Conservation (phyloP, 2,888 invertebrate genomes). For the Octonoba sinensis region DNA sequence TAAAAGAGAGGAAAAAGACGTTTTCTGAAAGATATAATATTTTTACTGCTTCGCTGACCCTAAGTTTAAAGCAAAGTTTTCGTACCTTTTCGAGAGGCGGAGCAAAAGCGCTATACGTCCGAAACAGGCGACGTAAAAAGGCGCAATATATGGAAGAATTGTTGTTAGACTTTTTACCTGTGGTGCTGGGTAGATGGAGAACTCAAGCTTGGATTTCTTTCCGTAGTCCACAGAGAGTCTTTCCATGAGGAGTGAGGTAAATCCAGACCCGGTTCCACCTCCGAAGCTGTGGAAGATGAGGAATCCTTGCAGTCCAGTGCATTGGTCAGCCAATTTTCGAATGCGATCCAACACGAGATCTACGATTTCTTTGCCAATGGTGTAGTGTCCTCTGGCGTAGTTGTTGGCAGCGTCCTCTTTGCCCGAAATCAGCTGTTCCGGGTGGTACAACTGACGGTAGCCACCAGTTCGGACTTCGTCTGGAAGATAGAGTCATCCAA, state of each 20-base stretch:
- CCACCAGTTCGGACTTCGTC: conserved; percentile 70
- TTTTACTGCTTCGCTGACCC: no score
- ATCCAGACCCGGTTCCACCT: conserved; percentile 75
- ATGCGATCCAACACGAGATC: conserved; percentile 68
- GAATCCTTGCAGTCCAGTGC: conserved; percentile 79
- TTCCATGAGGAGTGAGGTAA: conserved; percentile 74
- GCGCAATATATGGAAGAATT: no score
- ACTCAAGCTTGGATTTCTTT: conserved; percentile 73
- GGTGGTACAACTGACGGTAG: conserved; percentile 71
- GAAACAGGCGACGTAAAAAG: no score
- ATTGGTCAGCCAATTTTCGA: conserved; percentile 72
- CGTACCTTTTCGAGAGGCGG: no score
- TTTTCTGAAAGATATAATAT: no score
- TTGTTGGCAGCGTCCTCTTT: conserved; percentile 91
- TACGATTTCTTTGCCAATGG: conserved; percentile 71
- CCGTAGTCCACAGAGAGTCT: conserved; percentile 74
- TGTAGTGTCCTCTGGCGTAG: conserved; percentile 78
- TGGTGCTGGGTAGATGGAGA: conserved; percentile 67
- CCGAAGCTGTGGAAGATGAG: conserved; percentile 90
- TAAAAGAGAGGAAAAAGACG: no score
- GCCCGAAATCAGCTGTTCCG: conserved; percentile 72
- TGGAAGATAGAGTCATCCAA: conserved; percentile 21
- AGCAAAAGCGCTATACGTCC: no score
- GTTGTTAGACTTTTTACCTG: conserved; percentile 52
- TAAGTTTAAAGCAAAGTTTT: no score